Evolutionary conservation across 2,113 vertebrate species (phyloP), one percentile per base, ranked within the genome.

Genomic region (Trinectes maculatus): DNA sequence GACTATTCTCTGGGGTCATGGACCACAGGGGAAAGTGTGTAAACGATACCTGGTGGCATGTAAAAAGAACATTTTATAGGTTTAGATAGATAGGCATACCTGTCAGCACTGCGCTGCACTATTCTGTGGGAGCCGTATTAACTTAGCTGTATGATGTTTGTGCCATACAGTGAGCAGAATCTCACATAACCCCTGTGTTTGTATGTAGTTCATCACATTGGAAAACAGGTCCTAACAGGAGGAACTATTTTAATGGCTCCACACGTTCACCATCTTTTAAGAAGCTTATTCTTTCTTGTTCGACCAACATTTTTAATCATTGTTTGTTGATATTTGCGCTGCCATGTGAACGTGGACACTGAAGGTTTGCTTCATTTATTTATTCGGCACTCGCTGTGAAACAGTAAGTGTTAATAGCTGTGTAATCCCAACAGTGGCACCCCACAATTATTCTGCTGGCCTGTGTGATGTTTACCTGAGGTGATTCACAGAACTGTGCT

Each of bases 21-120:
- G 77, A 79, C 82, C 78, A 72, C 71, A 74, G 61, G 69, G 77
- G 73, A 78, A 74, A 64, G 71, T 77, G 73, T 78, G 84, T 82
- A 87, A 86, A 83, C 71, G 85, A 87, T 86, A 86, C 72, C 71
- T 53, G 64, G 74, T 77, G 75, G 73, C 70, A 83, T 88, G 80
- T 87, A 82, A 82, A 82, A 74, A 77, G 84, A 74, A 72, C 57
- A 69, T 74, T 64, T 72, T 83, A 83, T 81, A 74, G 59, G 57
- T 34, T 37, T 29, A 13, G 25, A 58, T 62, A 44, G 63, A 63
- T 24, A 74, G 71, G 47, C 67, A 44, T 80, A 73, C 39, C 59
- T 75, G 58, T 81, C 63, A 55, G 24, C 56, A 39, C 36, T 31
- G 29, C 3, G 79, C 67, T 54, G 40, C 37, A 13, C 39, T 24